Evolutionary conservation across 2,888 invertebrate genomes (phyloP).

Genomic region (Allygus modestus): DNA sequence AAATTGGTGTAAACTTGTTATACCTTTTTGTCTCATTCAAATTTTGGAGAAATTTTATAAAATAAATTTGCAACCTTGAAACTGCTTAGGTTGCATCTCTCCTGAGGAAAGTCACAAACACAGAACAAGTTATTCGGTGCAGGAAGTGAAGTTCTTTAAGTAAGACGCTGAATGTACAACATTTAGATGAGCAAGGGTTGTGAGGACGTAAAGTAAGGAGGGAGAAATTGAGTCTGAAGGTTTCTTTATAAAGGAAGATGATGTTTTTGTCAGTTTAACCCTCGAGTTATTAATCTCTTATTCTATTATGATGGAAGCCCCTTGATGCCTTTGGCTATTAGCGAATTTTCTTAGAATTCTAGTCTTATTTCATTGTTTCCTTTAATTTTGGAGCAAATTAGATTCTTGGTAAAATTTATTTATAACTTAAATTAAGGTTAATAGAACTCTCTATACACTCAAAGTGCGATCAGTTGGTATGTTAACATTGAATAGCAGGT

Average conservation of each 20-base stretch:
- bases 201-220: neutral
- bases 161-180: neutral
- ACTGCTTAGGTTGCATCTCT: no score
- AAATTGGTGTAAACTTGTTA: no score
- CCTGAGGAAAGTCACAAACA: neutral
- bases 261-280: constrained; percentile 26
- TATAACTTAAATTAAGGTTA: no score
- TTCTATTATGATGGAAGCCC: constrained; percentile 17
- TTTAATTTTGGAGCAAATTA: no score
- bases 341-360: neutral
- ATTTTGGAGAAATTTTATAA: no score
- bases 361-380: neutral
- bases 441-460: no score
- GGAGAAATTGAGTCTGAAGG: constrained; percentile 8
- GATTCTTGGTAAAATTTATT: no score
- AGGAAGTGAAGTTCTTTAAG: neutral
- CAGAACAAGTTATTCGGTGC: neutral
- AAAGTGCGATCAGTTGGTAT: no score
- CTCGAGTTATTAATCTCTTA: constrained; percentile 30
- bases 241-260: constrained; percentile 22
- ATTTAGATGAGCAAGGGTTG: neutral
- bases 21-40: no score
- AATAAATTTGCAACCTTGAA: no score
- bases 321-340: constrained; percentile 5
- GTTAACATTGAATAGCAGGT: no score